phyloP scores from a whole-genome alignment of 2,113 vertebrate species.

The Aramus guarauna region DNA sequence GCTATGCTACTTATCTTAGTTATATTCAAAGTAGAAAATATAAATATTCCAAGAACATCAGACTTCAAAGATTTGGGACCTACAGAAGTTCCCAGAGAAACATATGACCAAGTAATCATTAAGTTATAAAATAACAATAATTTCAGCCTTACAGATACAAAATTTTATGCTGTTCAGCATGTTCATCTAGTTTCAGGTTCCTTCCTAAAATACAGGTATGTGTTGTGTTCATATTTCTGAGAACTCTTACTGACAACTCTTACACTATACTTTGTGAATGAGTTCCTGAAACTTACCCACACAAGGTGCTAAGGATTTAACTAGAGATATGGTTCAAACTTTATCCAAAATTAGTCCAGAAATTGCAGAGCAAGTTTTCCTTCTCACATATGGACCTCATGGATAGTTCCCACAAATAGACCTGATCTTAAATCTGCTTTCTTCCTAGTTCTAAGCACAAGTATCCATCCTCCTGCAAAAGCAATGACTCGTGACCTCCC shows the following conservation, averaged over 20 bases:
- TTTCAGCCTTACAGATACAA: neutral
- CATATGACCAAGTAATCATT: neutral
- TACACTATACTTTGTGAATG: neutral
- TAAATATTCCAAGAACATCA: neutral
- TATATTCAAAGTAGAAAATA: neutral
- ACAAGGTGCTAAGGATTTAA: neutral
- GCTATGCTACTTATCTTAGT: neutral
- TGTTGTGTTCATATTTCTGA: neutral
- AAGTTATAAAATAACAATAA: neutral
- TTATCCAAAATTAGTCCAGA: neutral
- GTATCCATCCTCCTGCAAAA: accelerated
- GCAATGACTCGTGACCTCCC: neutral
- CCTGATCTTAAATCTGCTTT: neutral
- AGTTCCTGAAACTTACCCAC: neutral
- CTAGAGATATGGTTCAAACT: neutral
- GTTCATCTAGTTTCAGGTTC: neutral
- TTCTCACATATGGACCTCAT: neutral
- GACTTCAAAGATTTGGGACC: neutral
- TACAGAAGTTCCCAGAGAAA: neutral
- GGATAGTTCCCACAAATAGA: neutral
- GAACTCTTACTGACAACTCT: neutral
- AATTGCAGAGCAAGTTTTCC: neutral
- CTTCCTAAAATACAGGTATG: neutral
- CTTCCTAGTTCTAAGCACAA: neutral
- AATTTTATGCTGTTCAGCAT: neutral